Base-by-base conservation (phyloP, 1,140 invertebrate genomes). In the Papilio helenus region DNA sequence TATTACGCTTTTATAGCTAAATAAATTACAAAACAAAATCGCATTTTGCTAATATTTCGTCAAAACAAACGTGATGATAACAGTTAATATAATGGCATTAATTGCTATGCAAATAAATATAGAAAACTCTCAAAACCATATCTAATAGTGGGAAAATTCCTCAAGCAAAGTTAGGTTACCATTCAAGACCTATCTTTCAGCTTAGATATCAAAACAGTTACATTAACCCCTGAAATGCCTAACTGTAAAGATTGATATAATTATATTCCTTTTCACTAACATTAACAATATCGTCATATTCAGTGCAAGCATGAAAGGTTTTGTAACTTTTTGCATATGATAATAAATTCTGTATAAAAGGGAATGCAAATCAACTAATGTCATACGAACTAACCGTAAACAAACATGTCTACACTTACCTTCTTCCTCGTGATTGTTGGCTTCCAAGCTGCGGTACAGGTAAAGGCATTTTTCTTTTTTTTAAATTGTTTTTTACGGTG, bases 21-120 rank as follows among this genome's bases (percentile, higher is more conserved):
- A 29, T 14, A 34, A 16, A 68, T 68, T 68, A 29, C 61, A 68
- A 68, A 68, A 68, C 34, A 12, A 61, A 26, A 61, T 26, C 0
- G 58, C 58, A 61, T 26, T 29, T 34, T 29, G 61, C 61, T 16
- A 68, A 68, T 68, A 68, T 68, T 68, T 68, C 61, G 23, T 68
- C 61, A 68, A 68, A 68, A 68, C 14, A 68, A 29, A 68, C 61
- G 61, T 68, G 61, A 16, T 7, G 61, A 68, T 68, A 68, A 68
- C 14, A 16, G 2, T 65, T 65, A 12, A 7, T 61, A 26, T 26
- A 68, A 23, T 58, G 7, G 34, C 34, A 39, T 39, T 8, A 39
- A 39, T 7, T 39, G 34, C 34, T 8, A 39, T 8, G 34, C 34
- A 39, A 39, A 8, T 39, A 39, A 39, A 39, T 39, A 39, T 34